Evolutionary conservation across 1,140 invertebrate species (phyloP), one percentile per base, ranked within the genome.

Genomic region (Telenomus remus): DNA sequence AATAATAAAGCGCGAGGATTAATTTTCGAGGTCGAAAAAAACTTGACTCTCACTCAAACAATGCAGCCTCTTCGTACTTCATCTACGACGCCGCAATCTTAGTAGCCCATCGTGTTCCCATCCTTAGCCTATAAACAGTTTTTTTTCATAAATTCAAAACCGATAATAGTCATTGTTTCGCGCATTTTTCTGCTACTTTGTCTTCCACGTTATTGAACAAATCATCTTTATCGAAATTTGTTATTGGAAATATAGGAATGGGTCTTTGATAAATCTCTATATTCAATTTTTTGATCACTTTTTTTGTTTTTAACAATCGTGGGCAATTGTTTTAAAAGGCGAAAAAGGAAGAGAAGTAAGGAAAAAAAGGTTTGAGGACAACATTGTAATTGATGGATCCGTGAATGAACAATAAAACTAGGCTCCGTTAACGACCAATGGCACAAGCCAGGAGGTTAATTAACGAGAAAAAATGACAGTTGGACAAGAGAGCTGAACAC

Each of bases 61-160:
- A 60, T 73, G 65, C 55, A 27, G 19, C 6, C 19, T 27, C 19
- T 27, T 27, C 19, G 19, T 27, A 27, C 19, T 27, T 27, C 19
- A 27, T 27, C 19, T 27, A 27, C 19, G 19, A 34, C 9, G 46
- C 35, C 50, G 61, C 19, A 27, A 73, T 73, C 60, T 73, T 65
- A 59, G 60, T 73, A 73, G 61, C 54, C 70, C 70, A 73, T 73
- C 70, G 61, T 65, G 37, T 73, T 73, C 69, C 70, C 61, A 73
- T 60, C 70, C 47, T 8, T 35, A 49, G 64, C 55, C 53, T 61
- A 66, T 73, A 73, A 73, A 73, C 2, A 6, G 6, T 73, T 66
- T 49, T 55, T 61, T 19, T 73, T 5, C 42, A 66, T 66, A 56
- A 73, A 73, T 66, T 66, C 61, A 9, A 55, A 73, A 56, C 54